Base-by-base conservation (phyloP, 2,888 invertebrate genomes). In the Parnassius apollo region DNA sequence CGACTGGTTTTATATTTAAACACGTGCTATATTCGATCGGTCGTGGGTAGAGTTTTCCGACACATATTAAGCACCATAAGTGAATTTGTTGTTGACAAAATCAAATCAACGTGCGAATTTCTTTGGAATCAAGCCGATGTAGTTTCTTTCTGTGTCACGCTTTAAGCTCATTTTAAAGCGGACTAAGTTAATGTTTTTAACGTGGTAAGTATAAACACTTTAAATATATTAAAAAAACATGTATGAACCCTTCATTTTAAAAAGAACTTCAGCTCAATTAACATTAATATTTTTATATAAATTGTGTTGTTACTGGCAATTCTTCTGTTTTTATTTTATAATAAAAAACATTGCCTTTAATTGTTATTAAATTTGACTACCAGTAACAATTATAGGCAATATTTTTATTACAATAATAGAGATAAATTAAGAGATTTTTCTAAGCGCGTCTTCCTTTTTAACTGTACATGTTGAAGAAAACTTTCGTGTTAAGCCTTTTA, bases 1-100 rank as follows among this genome's bases (percentile, higher is more conserved):
- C 64, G 75, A 75, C 75, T 81, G 82, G 76, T 76, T 77, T 82
- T 85, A 88, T 88, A 89, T 86, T 88, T 89, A 88, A 86, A 80
- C 84, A 82, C 81, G 81, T 77, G 77, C 75, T 84, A 86, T 80
- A 80, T 81, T 79, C 78, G 77, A 71, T 69, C 81, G 82, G 83
- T 80, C 84, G 85, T 82, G 81, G 82, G 78, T 75, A 77, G 66
- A 76, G 76, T 78, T 82, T 81, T 78, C 71, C 71, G 66, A 61
- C 60, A 67, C 56, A 64, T 54, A 13, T 49, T 35, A 49, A 54
- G 60, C 64, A 50, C 52, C 59, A 65, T 57, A 64, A 66, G 46
- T 18, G 50, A 50, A 22, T 46, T 2, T 12, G 42, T 45, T 42
- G 2, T 49, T 49, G 9, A 61, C 51, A 25, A 57, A 50, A 61